Evolutionary conservation across 2,113 vertebrate genomes (phyloP), one percentile per base, ranked within the genome.

Genomic region (Pseudopipra pipra): DNA sequence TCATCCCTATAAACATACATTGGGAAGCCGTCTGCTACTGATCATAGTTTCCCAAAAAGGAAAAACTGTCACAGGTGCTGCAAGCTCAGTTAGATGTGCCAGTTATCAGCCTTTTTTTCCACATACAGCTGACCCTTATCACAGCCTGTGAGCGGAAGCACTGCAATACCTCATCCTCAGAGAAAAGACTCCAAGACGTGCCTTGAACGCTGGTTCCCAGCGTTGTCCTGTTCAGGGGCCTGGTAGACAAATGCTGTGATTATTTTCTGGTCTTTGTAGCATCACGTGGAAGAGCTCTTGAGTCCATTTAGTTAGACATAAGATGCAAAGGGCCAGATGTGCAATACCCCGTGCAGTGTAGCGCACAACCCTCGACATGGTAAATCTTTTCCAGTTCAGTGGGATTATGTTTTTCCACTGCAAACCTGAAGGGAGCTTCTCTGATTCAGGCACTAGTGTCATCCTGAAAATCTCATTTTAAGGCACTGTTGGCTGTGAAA

Each of bases 321-420:
- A 84, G 33, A 33, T 5, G 6, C 46, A 55, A 22, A 70, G n/a
- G 44, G 58, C 23, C 54, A 66, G 23, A 24, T 76, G 28, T 79
- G 14, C 6, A 6, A 27, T 56, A 59, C 21, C 2, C 33, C 0
- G 0, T 66, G 33, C 19, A 37, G 17, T 2, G 1, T 11, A 43
- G 24, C 8, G 4, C 17, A 9, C 31, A 27, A 63, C 8, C 12
- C 10, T 84, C 0, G 0, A n/a, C 14, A 4, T 44, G 9, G 24
- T 78, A 23, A n/a, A 59, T 75, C 59, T 83, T 35, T 87, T 80
- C 56, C 70, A 81, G 35, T 59, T 87, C 37, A 67, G 30, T 89
- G 66, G 12, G 35, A 49, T 63, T 71, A 14, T 1, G 1, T 31
- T 92, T 86, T 67, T 67, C 30, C 56, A 25, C 0, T 46, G 24